Evolutionary conservation across 2,888 invertebrate species (phyloP).

Genomic region (Cheilosia scutellata): DNA sequence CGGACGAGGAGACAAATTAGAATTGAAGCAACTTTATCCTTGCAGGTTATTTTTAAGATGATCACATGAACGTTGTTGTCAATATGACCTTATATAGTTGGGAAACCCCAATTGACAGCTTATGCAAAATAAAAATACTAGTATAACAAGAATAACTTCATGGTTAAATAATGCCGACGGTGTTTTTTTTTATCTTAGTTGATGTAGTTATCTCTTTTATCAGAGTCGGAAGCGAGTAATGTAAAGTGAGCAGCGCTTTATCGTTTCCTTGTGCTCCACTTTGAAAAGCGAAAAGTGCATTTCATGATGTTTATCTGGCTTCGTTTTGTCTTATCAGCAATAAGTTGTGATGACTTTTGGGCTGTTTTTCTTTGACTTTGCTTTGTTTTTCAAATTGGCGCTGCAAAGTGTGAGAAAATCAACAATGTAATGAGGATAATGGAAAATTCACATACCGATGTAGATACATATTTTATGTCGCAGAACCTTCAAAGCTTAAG

Average conservation of each 20-base stretch:
- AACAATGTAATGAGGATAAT: not conserved
- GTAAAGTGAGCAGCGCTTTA: not conserved
- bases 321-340: not conserved
- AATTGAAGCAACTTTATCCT: slow-evolving; percentile 37
- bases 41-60: slow-evolving; percentile 29
- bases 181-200: not conserved
- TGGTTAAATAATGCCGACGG: too few relatives aligned
- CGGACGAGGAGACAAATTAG: slow-evolving; percentile 27
- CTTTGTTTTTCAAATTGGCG: not conserved
- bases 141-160: not conserved
- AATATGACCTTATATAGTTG: not conserved
- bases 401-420: not conserved
- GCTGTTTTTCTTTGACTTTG: too few relatives aligned
- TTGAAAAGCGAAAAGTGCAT: not conserved
- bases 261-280: not conserved
- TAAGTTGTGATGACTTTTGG: too few relatives aligned
- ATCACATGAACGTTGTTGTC: not conserved
- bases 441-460: too few relatives aligned
- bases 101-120: not conserved
- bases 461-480: too few relatives aligned
- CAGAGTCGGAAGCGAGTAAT: not conserved
- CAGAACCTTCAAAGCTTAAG: too few relatives aligned
- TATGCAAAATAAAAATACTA: not conserved
- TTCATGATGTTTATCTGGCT: not conserved
- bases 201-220: not conserved